Evolutionary conservation across 2,113 vertebrate genomes (phyloP), one percentile per base, ranked within the genome.

Genomic region (Nibea albiflora): DNA sequence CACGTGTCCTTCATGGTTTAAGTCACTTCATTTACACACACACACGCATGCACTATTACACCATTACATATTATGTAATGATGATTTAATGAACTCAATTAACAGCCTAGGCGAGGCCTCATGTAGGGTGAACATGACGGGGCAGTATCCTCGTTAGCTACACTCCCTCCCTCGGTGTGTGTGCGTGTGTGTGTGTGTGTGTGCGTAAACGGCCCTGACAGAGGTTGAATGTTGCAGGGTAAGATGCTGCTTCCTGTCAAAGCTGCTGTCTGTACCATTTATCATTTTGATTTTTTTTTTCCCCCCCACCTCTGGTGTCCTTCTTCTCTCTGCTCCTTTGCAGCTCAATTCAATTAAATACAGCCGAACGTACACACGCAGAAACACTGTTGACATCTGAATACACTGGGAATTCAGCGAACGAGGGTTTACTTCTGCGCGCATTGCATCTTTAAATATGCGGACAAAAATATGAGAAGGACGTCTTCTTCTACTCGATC

Each of bases 61-160:
- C 44, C 5, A 4, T 0, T 44, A 57, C 70, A 64, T 47, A 67
- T 42, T 4, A 10, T 57, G 5, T 83, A 81, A 88, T 56, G 52
- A 31, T 39, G 63, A 74, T 79, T 90, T 85, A 85, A 90, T 85
- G 61, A 88, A 72, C 68, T 84, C 53, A 76, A 83, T 86, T 89
- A 84, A 56, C 53, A 64, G 52, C 52, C 69, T 10, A 60, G 20
- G 61, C 20, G 35, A 42, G 68, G 58, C 52, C 75, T 76, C 50
- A 50, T 53, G 71, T 73, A 80, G 61, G 80, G 75, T 26, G 74
- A 65, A 31, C 42, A 78, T 76, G 80, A 81, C 73, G 58, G 10
- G 65, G 56, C 54, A 56, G 67, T 39, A 64, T 84, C 73, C 85
- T 81, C 44, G 73, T 86, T 76, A 76, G 72, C 66, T 47, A 9